Base-by-base conservation (phyloP, 2,888 invertebrate species). In the Sphecodes monilicornis region DNA sequence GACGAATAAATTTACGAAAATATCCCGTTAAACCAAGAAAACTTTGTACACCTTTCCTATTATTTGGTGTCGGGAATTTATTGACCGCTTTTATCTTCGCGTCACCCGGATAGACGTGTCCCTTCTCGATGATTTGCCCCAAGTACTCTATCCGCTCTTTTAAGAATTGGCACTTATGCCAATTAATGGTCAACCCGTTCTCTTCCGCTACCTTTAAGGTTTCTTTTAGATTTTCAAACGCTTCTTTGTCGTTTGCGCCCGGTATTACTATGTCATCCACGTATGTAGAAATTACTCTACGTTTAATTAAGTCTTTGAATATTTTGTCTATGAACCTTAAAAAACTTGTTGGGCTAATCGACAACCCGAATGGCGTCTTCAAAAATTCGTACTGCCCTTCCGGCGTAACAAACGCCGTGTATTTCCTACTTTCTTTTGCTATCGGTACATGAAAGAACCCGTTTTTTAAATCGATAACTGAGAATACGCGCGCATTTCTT, bases 371-470 rank as follows among this genome's bases (percentile, higher is more conserved):
- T 2, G 39, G 36, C 6, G 32, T 32, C 10, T 36, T 39, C 16
- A 66, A 22, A 66, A 66, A 66, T 36, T 66, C 66, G 18, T 66
- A 66, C 1, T 66, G 36, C 10, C 36, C 66, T 36, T 66, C 66
- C 16, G 66, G 66, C 5, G 32, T 32, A 16, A 66, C 16, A 22
- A 92, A 92, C 0, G 90, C 82, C 0, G 92, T 91, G 43, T 87
- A 91, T 29, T 90, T 87, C 0, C 76, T 29, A 54, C 91, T 89
- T 13, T 84, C 72, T 11, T 89, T 84, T 0, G 80, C 82, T 6
- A 92, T 72, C 1, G 80, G 73, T 11, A 92, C 90, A 76, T 92
- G 90, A 22, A 89, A 91, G 29, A 50, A 71, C 16, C 71, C 50
- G 26, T 71, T 71, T 29, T 71, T 71, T 46, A 71, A 46, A 29